A percentile compares a stretch with the other conserved stretches of the same genome.
phyloP scores from a whole-genome alignment of 2,888 invertebrate species.

The Phoronis australis region DNA sequence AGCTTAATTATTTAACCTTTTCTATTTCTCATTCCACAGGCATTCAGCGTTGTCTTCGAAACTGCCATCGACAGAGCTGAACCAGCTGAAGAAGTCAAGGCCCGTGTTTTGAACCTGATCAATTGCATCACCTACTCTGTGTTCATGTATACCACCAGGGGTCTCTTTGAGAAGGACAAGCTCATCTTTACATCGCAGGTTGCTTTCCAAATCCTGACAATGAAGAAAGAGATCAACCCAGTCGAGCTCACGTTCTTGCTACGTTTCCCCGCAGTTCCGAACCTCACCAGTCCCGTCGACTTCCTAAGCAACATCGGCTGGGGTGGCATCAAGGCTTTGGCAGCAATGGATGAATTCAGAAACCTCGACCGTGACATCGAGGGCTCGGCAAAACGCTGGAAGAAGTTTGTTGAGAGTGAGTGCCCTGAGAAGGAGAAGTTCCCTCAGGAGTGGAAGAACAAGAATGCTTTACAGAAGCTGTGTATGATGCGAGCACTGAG shows the following conservation, averaged over 20 bases:
- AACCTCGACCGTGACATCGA: slow-evolving; percentile 94
- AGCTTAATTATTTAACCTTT: neutral
- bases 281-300: slow-evolving; percentile 89
- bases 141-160: slow-evolving; percentile 88
- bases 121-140: slow-evolving; percentile 92
- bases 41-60: slow-evolving; percentile 95
- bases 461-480: slow-evolving; percentile 84
- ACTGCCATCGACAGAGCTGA: slow-evolving; percentile 88
- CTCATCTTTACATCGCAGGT: slow-evolving; percentile 93
- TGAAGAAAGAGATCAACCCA: slow-evolving; percentile 78
- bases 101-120: slow-evolving; percentile 80
- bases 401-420: slow-evolving; percentile 91
- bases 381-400: slow-evolving; percentile 94
- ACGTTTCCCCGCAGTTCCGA: slow-evolving; percentile 85
- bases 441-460: slow-evolving; percentile 97
- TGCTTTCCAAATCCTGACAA: slow-evolving; percentile 88
- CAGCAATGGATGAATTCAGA: slow-evolving; percentile 81
- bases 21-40: slow-evolving; percentile 57
- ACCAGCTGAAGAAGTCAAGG: slow-evolving; percentile 70
- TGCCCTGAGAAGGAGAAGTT: slow-evolving; percentile 93
- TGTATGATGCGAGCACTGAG: slow-evolving; percentile 91
- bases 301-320: slow-evolving; percentile 87
- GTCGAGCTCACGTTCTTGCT: slow-evolving; percentile 86
- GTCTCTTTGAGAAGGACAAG: slow-evolving; percentile 93
- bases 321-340: slow-evolving; percentile 90